Percentiles rank a stretch among this genome's conserved stretches.
Conservation (phyloP, 2,888 invertebrate genomes). For the Phortica okadai region DNA sequence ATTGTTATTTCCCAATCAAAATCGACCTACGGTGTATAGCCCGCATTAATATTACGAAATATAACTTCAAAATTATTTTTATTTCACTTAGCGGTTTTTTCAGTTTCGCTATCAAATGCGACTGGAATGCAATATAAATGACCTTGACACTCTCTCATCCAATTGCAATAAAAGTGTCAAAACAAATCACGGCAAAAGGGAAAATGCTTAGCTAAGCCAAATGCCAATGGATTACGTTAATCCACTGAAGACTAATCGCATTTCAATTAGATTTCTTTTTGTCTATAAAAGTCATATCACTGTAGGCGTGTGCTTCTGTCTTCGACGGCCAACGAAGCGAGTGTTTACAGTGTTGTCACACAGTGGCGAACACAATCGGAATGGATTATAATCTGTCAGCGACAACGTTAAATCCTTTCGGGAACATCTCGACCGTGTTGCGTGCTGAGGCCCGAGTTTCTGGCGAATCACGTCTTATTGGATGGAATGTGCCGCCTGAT, state of each 20-base stretch:
- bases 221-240: conserved; percentile 26
- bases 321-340: conserved; percentile 17
- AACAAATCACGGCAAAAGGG: conserved; percentile 21
- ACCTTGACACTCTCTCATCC: conserved; percentile 22
- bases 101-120: too few relatives aligned
- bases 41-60: too few relatives aligned
- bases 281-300: conserved; percentile 14
- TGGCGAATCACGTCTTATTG: conserved; percentile 79
- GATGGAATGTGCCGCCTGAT: conserved; percentile 87
- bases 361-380: not conserved
- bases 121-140: not conserved
- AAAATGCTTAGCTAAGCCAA: conserved; percentile 18
- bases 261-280: not conserved
- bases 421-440: conserved; percentile 66
- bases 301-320: not conserved
- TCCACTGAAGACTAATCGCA: conserved; percentile 12
- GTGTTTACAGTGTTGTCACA: conserved; percentile 7
- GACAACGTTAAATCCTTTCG: conserved; percentile 42
- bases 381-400: conserved; percentile 22
- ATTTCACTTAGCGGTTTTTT: not conserved
- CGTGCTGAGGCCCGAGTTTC: conserved; percentile 67
- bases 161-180: not conserved
- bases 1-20: too few relatives aligned
- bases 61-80: not conserved
- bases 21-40: too few relatives aligned